Evolutionary conservation across 92 coral and sea anemone genomes (phyloP).

Genomic region (Epizoanthus illoricatus): DNA sequence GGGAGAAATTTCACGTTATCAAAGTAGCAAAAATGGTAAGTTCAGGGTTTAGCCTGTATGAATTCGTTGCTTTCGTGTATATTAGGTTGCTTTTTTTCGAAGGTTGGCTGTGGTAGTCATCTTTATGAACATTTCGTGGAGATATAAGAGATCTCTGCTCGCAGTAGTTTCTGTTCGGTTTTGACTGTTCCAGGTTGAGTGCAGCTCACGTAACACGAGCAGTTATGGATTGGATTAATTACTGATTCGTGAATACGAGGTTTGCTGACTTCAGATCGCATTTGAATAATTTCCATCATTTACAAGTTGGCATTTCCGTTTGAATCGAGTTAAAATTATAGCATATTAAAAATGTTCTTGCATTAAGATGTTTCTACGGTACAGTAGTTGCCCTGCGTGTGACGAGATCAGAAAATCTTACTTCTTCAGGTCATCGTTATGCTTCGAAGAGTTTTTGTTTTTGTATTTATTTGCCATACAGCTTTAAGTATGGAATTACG

Average conservation of each 20-base stretch:
- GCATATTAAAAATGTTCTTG: not conserved
- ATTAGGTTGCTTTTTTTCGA: not conserved
- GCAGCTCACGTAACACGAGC: not conserved
- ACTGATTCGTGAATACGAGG: not conserved
- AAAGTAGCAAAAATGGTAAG: conserved; percentile 34
- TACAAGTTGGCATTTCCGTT: not conserved
- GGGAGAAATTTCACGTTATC: conserved; percentile 7
- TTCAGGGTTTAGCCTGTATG: no score
- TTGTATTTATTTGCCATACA: not conserved
- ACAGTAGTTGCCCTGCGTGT: conserved; percentile 17
- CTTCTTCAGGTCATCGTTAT: conserved; percentile 16
- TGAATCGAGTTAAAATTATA: not conserved
- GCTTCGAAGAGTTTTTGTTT: not conserved
- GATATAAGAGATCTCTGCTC: no score
- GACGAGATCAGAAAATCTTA: not conserved
- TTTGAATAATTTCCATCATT: not conserved
- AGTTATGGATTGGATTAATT: no score
- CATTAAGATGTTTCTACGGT: not conserved
- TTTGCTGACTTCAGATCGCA: not conserved
- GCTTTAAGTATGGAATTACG: not conserved
- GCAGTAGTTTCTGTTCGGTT: no score
- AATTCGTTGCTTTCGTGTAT: not conserved
- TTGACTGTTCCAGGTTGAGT: no score
- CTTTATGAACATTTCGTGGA: not conserved
- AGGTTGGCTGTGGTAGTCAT: not conserved